Evolutionary conservation across 2,888 invertebrate species (phyloP).

Genomic region (Nephrotoma flavescens): DNA sequence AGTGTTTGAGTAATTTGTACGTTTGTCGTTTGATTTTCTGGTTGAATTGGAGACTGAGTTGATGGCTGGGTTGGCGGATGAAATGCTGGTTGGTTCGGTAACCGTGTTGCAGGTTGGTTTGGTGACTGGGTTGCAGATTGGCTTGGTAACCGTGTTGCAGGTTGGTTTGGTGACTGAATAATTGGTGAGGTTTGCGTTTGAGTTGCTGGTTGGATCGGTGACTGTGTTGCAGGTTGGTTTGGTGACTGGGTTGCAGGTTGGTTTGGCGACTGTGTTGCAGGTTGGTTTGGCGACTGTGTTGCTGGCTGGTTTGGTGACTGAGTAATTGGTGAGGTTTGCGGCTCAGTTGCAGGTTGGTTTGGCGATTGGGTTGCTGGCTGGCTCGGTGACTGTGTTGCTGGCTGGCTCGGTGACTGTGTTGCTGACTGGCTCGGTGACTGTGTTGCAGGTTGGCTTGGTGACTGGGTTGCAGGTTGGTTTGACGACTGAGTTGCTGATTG

Average conservation of each 20-base stretch:
- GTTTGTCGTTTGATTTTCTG: not conserved
- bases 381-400: not conserved
- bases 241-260: too few relatives aligned
- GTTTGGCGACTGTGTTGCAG: too few relatives aligned
- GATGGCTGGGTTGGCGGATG: not conserved
- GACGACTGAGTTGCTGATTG: too few relatives aligned
- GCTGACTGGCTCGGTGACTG: too few relatives aligned
- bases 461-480: too few relatives aligned
- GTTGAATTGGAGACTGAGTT: not conserved
- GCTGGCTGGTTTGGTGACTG: not conserved
- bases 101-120: not conserved
- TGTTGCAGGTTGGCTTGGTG: too few relatives aligned
- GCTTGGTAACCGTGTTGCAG: not conserved
- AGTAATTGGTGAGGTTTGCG: not conserved
- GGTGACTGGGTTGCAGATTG: not conserved
- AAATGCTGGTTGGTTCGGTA: not conserved
- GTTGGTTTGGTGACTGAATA: too few relatives aligned
- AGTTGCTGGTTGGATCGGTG: too few relatives aligned
- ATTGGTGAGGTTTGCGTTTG: too few relatives aligned
- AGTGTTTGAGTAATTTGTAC: not conserved
- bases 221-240: too few relatives aligned
- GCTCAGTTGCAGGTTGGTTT: not conserved
- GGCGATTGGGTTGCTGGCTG: not conserved
- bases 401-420: not conserved
- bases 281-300: not conserved